Evolutionary conservation across 2,113 vertebrate genomes (phyloP).

Genomic region (Seriola rivoliana): DNA sequence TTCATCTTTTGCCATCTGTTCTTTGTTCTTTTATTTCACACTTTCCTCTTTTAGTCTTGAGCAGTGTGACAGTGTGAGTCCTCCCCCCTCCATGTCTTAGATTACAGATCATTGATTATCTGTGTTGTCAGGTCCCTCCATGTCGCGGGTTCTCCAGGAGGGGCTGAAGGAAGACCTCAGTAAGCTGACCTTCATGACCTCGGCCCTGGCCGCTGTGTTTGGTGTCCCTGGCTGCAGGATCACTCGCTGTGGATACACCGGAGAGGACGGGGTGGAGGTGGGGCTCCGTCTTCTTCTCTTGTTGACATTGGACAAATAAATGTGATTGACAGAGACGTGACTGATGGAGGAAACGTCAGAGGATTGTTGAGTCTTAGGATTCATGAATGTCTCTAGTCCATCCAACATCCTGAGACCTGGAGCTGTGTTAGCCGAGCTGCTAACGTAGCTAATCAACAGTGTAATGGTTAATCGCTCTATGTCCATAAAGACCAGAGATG

Average conservation of each 20-base stretch:
- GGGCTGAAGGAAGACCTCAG: constrained; percentile 89
- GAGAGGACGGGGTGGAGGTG: constrained; percentile 97
- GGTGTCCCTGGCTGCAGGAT: constrained; percentile 90
- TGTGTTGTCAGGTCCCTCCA: constrained; percentile 88
- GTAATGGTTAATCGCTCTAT: too few species aligned
- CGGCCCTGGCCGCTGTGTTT: constrained; percentile 87
- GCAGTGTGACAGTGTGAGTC: not conserved
- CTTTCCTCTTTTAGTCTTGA: not conserved
- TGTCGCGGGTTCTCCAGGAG: constrained; percentile 88
- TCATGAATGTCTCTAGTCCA: too few species aligned
- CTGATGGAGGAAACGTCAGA: too few species aligned
- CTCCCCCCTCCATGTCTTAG: not conserved
- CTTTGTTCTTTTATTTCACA: not conserved
- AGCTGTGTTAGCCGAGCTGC: too few species aligned
- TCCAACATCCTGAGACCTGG: too few species aligned
- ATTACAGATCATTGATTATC: not conserved
- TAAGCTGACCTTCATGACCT: constrained; percentile 95
- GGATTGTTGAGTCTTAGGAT: too few species aligned
- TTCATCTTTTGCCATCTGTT: not conserved
- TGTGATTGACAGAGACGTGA: too few species aligned
- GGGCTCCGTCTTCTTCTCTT: not conserved
- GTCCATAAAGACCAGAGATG: too few species aligned
- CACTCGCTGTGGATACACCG: constrained; percentile 96
- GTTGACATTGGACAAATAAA: not conserved
- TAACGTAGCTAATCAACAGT: too few species aligned